Base-by-base conservation (phyloP, 2,888 invertebrate genomes). In the Hydroisotoma schaefferi region DNA sequence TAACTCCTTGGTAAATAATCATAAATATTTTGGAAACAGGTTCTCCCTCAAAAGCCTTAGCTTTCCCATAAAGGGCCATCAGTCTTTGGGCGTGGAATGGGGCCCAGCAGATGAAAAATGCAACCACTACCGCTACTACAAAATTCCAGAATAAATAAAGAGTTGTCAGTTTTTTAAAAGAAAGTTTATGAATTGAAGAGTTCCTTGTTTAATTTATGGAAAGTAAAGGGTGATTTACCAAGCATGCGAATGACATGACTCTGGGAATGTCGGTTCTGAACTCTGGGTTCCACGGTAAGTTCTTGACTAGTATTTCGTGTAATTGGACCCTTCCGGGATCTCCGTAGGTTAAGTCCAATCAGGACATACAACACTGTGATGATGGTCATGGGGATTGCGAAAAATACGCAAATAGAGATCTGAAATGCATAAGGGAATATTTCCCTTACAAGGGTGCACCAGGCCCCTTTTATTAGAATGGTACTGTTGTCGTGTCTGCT, bases 371-470 rank as follows among this genome's bases (percentile, higher is more conserved):
- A 79, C 65, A 90, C 87, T 29, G 86, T 85, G 75, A 93, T 90
- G 63, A 91, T 81, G 29, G 87, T 87, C 90, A 93, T 90, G 1
- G 92, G 93, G 44, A 87, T 84, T 38, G 90, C 84, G 76, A 93
- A 93, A 78, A 92, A 90, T 73, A 91, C 78, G 75, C 63, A 68
- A 87, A 84, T 72, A 86, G 85, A 15, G 55, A 68, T 67, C 55
- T 70, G 65, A 63, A 70, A 70, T 38, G 71, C 67, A 44, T 70
- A 69, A 12, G 71, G 69, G 44, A 71, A 68, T 29, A 69, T 59
- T 44, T 63, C 64, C 48, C 66, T 55, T 29, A 63, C 65, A 38
- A 73, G 61, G 28, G 70, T 61, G 57, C 73, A 73, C 65, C 65
- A 68, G 43, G 71, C 69, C 43, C 71, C 69, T 54, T 66, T 54